Evolutionary conservation across 2,113 vertebrate species (phyloP).

Genomic region (Procapra przewalskii): DNA sequence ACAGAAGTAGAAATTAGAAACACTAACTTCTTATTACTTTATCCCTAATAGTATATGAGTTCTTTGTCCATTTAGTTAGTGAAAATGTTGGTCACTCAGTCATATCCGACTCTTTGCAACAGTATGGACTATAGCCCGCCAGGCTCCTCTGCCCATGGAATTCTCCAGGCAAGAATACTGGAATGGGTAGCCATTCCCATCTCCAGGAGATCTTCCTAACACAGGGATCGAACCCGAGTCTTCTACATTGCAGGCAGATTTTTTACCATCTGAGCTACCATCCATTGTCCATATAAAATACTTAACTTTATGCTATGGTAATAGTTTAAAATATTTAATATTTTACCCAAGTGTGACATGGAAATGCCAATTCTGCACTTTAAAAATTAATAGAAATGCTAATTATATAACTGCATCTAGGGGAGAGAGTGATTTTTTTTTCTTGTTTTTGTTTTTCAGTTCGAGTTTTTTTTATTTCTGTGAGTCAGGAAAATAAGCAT

Average conservation of each 20-base stretch:
- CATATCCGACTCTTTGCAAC: neutral
- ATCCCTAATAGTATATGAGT: neutral
- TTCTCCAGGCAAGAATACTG: neutral
- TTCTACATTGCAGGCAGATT: neutral
- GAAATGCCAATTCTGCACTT: neutral
- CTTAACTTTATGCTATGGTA: neutral
- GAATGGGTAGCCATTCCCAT: neutral
- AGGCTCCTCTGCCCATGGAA: neutral
- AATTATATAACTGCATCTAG: neutral
- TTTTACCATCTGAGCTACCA: neutral
- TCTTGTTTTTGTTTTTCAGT: neutral
- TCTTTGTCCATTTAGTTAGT: neutral
- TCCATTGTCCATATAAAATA: neutral
- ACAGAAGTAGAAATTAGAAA: neutral
- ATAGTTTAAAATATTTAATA: neutral
- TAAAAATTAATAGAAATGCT: neutral
- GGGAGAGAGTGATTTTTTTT: neutral
- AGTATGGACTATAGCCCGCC: neutral
- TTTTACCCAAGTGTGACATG: neutral
- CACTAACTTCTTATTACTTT: neutral
- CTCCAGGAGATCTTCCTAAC: neutral
- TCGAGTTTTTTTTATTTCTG: neutral
- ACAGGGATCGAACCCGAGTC: fast-evolving
- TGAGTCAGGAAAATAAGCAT: neutral
- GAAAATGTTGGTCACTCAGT: neutral